Conservation (phyloP, 1,140 invertebrate species). For the Papilio machaon region DNA sequence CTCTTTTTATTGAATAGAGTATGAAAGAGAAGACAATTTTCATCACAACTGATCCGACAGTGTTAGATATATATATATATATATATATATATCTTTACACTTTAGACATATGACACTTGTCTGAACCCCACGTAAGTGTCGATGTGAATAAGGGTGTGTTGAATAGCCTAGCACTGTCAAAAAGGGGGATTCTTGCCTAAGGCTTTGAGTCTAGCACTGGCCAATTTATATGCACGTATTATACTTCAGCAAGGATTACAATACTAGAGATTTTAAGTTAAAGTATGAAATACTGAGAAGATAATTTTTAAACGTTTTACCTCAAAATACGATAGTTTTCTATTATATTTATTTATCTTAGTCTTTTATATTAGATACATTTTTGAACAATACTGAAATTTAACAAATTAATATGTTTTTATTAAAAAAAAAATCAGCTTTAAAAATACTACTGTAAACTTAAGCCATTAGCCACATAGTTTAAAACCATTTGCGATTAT, state of each 20-base stretch:
- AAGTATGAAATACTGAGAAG: neutral
- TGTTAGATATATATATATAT: neutral
- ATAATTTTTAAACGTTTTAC: no score
- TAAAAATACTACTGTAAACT: no score
- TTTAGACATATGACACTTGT: neutral
- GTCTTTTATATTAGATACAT: no score
- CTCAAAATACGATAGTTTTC: no score
- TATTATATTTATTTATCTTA: no score
- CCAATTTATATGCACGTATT: neutral
- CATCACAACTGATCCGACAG: neutral
- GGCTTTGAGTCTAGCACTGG: constrained; percentile 2
- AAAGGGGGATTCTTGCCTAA: neutral
- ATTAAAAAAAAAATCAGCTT: no score
- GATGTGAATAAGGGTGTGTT: neutral
- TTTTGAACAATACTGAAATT: no score
- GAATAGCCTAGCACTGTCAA: neutral
- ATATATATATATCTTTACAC: neutral
- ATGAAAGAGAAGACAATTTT: neutral
- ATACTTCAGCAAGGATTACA: neutral
- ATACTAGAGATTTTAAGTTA: neutral
- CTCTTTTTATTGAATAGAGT: no score
- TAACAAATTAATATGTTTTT: no score
- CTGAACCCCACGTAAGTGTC: constrained; percentile 13
- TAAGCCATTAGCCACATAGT: neutral
- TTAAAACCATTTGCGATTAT: neutral